These are phyloP conservation scores for Cebidichthys violaceus DNA, from an alignment of 2,113 vertebrate genomes.

Conservation along the genomic window DNA sequence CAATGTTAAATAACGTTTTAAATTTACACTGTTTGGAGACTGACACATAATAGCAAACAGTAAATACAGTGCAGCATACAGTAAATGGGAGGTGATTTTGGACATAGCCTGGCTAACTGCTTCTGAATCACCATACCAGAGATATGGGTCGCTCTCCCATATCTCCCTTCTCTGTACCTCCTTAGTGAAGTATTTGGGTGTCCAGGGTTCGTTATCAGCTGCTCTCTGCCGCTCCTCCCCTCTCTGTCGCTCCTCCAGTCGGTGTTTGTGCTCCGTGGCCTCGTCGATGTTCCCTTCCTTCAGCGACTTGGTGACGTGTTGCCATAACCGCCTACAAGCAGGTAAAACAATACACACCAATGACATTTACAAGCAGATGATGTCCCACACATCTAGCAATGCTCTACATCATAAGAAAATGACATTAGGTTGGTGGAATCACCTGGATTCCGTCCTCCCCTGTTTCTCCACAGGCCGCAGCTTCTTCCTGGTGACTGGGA, in stretches of 20 bases:
- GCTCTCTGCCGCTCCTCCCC: constrained; percentile 87
- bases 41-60: neutral
- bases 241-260: constrained; percentile 92
- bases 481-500: constrained; percentile 89
- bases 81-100: neutral
- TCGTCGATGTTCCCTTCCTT: constrained; percentile 89
- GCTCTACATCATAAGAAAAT: fast-evolving
- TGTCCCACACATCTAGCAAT: too few relatives aligned
- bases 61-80: neutral
- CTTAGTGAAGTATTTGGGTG: constrained; percentile 91
- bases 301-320: constrained; percentile 89
- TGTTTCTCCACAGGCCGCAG: constrained; percentile 89
- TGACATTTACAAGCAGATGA: neutral
- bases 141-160: too few relatives aligned
- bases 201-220: constrained; percentile 84
- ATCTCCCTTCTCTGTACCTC: constrained; percentile 84
- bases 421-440: fast-evolving
- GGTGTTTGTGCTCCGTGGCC: constrained; percentile 92
- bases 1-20: neutral
- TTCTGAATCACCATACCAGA: neutral
- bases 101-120: neutral
- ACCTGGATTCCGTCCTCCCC: constrained; percentile 92
- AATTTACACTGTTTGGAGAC: neutral
- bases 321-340: constrained; percentile 88
- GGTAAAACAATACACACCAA: neutral